A percentile compares a stretch with the other conserved stretches of the same genome.
Conservation (phyloP, 2,113 vertebrate genomes). For the Prolemur simus region DNA sequence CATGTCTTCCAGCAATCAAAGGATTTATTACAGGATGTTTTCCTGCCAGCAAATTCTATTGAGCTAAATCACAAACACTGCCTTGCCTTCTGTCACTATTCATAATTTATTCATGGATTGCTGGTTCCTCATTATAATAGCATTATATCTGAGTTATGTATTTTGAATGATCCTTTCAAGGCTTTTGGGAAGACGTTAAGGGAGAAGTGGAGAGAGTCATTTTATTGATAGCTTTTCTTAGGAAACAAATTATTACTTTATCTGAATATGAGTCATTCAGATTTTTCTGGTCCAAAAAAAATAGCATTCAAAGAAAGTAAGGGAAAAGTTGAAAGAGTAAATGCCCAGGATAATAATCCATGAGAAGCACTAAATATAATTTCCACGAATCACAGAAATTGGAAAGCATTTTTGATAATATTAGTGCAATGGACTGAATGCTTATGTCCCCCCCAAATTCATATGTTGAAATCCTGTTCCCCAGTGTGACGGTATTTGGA, state of each 20-base stretch:
- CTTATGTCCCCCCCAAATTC: not conserved
- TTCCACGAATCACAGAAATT: not conserved
- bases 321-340: not conserved
- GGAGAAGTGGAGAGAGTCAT: not conserved
- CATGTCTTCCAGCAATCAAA: slow-evolving; percentile 58
- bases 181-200: not conserved
- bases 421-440: not conserved
- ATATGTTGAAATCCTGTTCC: not conserved
- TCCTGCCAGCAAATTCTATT: slow-evolving; percentile 53
- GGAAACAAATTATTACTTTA: slow-evolving; percentile 18
- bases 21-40: slow-evolving; percentile 64
- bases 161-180: slow-evolving; percentile 64
- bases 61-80: slow-evolving; percentile 47
- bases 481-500: not conserved
- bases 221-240: slow-evolving; percentile 5
- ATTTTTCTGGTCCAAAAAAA: not conserved
- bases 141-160: slow-evolving; percentile 6
- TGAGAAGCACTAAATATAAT: not conserved
- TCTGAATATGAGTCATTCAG: not conserved
- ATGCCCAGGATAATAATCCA: not conserved
- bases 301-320: not conserved
- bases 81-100: slow-evolving; percentile 60
- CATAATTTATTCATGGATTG: slow-evolving; percentile 71
- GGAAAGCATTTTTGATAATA: not conserved
- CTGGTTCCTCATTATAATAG: slow-evolving; percentile 33